phyloP scores from a whole-genome alignment of 1,140 invertebrate species.

The Mercenaria mercenaria region DNA sequence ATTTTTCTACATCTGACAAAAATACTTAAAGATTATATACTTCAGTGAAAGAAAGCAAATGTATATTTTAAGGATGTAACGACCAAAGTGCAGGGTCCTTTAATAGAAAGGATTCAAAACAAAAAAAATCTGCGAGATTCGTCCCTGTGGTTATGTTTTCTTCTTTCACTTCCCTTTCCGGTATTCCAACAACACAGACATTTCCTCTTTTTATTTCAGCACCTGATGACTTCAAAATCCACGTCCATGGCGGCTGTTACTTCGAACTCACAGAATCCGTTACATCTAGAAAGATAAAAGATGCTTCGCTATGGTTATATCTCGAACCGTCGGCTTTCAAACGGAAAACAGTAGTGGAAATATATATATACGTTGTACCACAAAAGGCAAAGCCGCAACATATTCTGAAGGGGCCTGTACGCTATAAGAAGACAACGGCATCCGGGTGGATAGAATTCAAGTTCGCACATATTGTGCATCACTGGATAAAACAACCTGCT shows the following conservation, averaged over 20 bases:
- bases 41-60: no score
- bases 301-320: constrained; percentile 61
- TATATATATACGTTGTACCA: constrained; percentile 31
- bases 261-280: constrained; percentile 58
- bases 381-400: constrained; percentile 49
- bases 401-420: constrained; percentile 22
- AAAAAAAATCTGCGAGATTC: no score
- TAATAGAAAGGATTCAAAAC: no score
- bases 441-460: constrained; percentile 93
- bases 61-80: no score
- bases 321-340: constrained; percentile 5
- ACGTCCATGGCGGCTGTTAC: constrained; percentile 23
- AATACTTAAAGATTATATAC: no score
- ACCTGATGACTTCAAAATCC: constrained; percentile 8
- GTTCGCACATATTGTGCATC: constrained; percentile 89
- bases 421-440: constrained; percentile 47
- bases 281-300: constrained; percentile 47
- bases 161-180: no score
- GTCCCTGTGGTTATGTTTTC: no score
- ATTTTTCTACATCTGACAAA: no score
- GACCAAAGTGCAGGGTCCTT: no score
- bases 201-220: constrained; percentile 44
- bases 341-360: constrained; percentile 9
- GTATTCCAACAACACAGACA: no score
- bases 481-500: constrained; percentile 85